Conservation (phyloP, 2,113 vertebrate species). For the Irena cyanogastra region DNA sequence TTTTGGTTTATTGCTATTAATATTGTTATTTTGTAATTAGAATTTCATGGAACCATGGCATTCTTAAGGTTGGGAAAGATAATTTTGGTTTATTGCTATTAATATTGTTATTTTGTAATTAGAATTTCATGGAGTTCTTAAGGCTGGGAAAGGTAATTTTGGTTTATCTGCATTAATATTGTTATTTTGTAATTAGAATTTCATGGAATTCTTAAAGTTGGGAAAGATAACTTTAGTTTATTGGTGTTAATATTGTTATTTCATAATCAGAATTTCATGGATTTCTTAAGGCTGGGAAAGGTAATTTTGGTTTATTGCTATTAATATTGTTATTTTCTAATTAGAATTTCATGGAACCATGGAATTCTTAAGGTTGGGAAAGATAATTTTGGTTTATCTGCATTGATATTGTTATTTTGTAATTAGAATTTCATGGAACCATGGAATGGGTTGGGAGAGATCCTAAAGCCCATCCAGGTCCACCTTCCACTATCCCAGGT, state of each 20-base stretch:
- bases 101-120: accelerated
- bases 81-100: neutral
- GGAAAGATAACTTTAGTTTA: neutral
- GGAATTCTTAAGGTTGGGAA: neutral
- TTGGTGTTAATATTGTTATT: neutral
- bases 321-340: accelerated
- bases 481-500: neutral
- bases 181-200: neutral
- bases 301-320: neutral
- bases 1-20: neutral
- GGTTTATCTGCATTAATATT: neutral
- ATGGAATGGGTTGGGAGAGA: neutral
- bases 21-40: accelerated
- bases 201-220: neutral
- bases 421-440: neutral
- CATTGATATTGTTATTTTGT: accelerated
- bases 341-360: accelerated
- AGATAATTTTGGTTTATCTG: neutral
- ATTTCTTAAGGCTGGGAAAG: neutral
- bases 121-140: neutral
- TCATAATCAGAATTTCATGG: neutral
- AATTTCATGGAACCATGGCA: neutral
- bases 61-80: neutral
- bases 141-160: neutral
- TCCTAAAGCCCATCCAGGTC: neutral